Base-by-base conservation (phyloP, 2,113 vertebrate genomes). In the Antechinus stuartii region DNA sequence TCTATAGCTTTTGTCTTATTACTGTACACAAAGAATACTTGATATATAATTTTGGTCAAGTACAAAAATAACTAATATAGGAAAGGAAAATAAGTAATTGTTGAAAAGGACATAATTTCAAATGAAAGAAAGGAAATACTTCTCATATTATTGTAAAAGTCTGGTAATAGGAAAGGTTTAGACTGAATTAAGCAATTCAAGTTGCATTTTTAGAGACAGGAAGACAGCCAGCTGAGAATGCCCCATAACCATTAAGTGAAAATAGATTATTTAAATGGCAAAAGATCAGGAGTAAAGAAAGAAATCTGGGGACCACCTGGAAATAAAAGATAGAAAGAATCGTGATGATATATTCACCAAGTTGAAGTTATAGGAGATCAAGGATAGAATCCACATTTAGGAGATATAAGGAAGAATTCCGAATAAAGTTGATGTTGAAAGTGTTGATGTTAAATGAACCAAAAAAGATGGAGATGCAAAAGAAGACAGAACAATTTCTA, bases 251-350 rank as follows among this genome's bases (percentile, higher is more conserved):
- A 84, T 42, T 84, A 84, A 84, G 35, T 42, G n/a, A 84, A 84
- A 84, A 84, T 84, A 84, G 68, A 84, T 84, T 84, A 84, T 84
- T 84, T 35, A 84, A 84, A 84, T 84, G 19, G 68, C n/a, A 84
- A 27, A 35, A 84, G 68, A 2, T 84, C 68, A 84, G 35, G 35
- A 84, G 68, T 84, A 42, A 16, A 84, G 68, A 84, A 84, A 84
- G 68, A 84, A 84, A 84, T 84, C 68, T 84, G 68, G 68, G 68
- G n/a, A 84, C 68, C 68, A 84, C 68, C 68, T 84, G 68, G 16
- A 84, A 42, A 84, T 84, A 84, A 84, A 42, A 19, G n/a, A 42
- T 84, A 42, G 68, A 42, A 8, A 19, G n/a, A 84, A 84, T 84
- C 68, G 42, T 42, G 68, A 42, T 84, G 68, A 84, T 42, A 84